Base-by-base conservation (phyloP, 2,888 invertebrate species). In the Rhagonycha lutea region DNA sequence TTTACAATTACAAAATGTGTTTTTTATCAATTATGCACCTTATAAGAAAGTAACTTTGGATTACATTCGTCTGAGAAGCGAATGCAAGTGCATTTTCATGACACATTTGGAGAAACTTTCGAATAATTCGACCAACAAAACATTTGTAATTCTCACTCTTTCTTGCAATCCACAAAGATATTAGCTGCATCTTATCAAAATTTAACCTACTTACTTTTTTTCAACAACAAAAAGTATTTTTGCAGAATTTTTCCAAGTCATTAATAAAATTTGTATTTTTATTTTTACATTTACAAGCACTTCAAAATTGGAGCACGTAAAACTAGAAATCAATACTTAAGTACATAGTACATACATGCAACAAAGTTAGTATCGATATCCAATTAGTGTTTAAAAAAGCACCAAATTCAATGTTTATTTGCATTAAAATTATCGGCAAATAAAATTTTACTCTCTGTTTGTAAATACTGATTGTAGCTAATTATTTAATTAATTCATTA, bases 81-180 rank as follows among this genome's bases (percentile, higher is more conserved):
- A 78, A 75, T 78, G 71, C 75, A 74, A 79, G 78, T 71, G 77
- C 76, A 80, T 79, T 80, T 80, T 77, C 80, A 79, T 79, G 80
- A 80, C 80, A 80, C 78, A 79, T 79, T 80, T 79, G 75, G 78
- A 80, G 80, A 75, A 79, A 81, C 81, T 81, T 81, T 81, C 81
- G 81, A 81, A 80, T 80, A 12, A 80, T 80, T 80, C 78, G 72
- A 70, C 76, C 80, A 79, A 80, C 78, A 69, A 77, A 68, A 77
- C 77, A 63, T 60, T 65, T 63, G 70, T 14, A 61, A 62, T 62
- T 73, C 72, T 62, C 62, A 65, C 62, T 62, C 32, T 75, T 26
- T 12, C 18, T 32, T 69, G 32, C 69, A 28, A 61, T 73, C 76
- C 70, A 72, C 23, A 74, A 71, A 63, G 74, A 77, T 69, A 77